Evolutionary conservation across 2,888 invertebrate genomes (phyloP), one percentile per base, ranked within the genome.

Genomic region (Amblyjoppa fuscipennis): DNA sequence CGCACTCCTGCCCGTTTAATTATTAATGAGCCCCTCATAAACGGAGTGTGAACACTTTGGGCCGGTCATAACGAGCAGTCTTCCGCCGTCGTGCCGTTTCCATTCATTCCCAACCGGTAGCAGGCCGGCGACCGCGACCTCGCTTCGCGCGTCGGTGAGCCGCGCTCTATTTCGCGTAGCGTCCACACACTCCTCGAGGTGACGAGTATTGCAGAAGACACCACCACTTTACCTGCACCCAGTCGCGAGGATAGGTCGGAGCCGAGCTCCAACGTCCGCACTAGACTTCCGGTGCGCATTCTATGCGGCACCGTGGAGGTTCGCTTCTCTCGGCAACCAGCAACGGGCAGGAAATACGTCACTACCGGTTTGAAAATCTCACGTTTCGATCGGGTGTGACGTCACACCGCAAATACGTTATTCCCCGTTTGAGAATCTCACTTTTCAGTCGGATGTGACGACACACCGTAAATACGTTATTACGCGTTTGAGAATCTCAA

Each of bases 21-120:
- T 91, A 90, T 91, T 90, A 90, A 91, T 90, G 91, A 91, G 89
- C 83, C 87, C 82, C 87, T 89, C 88, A 88, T 87, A 89, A 88
- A 88, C 85, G 85, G 75, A 88, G 87, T 87, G 88, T 81, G 88
- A 90, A 90, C 87, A 84, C 88, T 89, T 88, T 87, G 87, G 89
- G 85, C 13, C 83, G 76, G 87, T 87, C 86, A 69, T 87, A 81
- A 81, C 81, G 77, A 84, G 81, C 77, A 81, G 81, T 84, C 81
- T 81, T 84, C 80, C 76, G 45, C 84, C 51, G 66, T 56, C 73
- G 68, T 77, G 16, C 38, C 68, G 68, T 84, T 84, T 81, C 81
- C 81, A 84, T 84, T 81, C 81, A 84, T 84, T 74, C 38, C 68
- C 13, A 20, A 61, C 49, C 41, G 45, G 70, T 59, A 71, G 51